phyloP scores from a whole-genome alignment of 2,797 vertebrate genomes.

The Chaunax sp. region DNA sequence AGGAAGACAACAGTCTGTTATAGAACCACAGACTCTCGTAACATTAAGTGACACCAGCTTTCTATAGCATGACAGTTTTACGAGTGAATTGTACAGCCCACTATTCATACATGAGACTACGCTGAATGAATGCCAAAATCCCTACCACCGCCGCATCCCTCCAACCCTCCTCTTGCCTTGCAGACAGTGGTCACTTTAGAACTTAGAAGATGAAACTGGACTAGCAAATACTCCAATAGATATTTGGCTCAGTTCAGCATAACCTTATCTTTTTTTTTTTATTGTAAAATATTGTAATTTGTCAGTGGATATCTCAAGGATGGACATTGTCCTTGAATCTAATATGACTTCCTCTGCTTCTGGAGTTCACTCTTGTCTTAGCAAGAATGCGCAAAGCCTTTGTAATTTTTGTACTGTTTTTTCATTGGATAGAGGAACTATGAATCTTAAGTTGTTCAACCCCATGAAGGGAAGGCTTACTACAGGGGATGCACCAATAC shows the following conservation, averaged over 20 bases:
- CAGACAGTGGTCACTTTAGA: constrained; percentile 49
- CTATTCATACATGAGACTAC: constrained; percentile 59
- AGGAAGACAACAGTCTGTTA: constrained; percentile 49
- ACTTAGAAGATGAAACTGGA: constrained; percentile 15
- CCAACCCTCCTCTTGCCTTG: not conserved
- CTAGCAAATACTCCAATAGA: constrained; percentile 1
- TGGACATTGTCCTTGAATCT: constrained; percentile 18
- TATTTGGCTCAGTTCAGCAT: not conserved
- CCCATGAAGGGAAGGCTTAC: not conserved
- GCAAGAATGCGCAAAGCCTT: not conserved
- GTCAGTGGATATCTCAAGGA: constrained; percentile 7
- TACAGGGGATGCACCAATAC: no score
- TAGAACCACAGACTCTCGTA: constrained; percentile 48
- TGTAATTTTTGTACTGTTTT: constrained; percentile 1
- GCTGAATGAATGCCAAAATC: constrained; percentile 38
- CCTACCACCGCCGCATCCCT: not conserved
- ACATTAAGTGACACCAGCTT: constrained; percentile 69
- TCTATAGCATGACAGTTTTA: constrained; percentile 74
- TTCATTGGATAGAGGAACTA: not conserved
- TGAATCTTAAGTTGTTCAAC: not conserved
- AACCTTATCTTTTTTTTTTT: not conserved
- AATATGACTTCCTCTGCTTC: constrained; percentile 10
- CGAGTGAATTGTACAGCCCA: constrained; percentile 56
- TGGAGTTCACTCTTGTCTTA: constrained; percentile 14
- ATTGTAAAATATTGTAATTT: not conserved